Evolutionary conservation across 1,140 invertebrate genomes (phyloP).

Genomic region (Dreissena polymorpha): DNA sequence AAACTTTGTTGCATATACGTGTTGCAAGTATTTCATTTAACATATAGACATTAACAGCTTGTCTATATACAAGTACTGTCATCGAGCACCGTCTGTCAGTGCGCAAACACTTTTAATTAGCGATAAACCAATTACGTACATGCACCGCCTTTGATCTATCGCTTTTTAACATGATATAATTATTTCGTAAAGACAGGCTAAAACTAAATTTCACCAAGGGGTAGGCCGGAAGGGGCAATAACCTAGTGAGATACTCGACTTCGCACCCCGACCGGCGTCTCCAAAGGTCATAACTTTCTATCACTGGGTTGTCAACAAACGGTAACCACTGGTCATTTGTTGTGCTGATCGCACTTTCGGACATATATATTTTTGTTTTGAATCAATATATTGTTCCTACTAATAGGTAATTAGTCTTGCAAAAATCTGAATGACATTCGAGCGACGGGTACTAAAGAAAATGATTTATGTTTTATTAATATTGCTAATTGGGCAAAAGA

Average conservation of each 20-base stretch:
- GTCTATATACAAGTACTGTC: too few relatives aligned
- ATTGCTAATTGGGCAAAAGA: too few relatives aligned
- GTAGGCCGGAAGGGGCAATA: not conserved
- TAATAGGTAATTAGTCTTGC: too few relatives aligned
- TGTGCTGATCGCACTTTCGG: not conserved
- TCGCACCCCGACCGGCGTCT: constrained; percentile 35
- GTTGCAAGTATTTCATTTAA: too few relatives aligned
- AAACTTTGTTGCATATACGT: too few relatives aligned
- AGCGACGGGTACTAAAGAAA: too few relatives aligned
- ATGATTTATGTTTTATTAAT: too few relatives aligned
- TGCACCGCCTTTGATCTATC: constrained; percentile 32
- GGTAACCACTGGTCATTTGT: constrained; percentile 34
- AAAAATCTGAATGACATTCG: too few relatives aligned
- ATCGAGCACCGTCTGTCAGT: too few relatives aligned
- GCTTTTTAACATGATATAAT: not conserved
- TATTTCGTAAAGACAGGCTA: not conserved
- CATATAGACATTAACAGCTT: too few relatives aligned
- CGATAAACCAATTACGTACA: constrained; percentile 37
- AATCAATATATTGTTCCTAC: too few relatives aligned
- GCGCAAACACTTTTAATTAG: not conserved
- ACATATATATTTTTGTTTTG: too few relatives aligned
- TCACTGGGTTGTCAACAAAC: constrained; percentile 23
- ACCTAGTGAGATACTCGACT: constrained; percentile 13
- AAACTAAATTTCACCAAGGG: not conserved
- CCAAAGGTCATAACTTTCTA: constrained; percentile 45